Conservation (phyloP, 2,113 vertebrate species). For the Actenoides hombroni region DNA sequence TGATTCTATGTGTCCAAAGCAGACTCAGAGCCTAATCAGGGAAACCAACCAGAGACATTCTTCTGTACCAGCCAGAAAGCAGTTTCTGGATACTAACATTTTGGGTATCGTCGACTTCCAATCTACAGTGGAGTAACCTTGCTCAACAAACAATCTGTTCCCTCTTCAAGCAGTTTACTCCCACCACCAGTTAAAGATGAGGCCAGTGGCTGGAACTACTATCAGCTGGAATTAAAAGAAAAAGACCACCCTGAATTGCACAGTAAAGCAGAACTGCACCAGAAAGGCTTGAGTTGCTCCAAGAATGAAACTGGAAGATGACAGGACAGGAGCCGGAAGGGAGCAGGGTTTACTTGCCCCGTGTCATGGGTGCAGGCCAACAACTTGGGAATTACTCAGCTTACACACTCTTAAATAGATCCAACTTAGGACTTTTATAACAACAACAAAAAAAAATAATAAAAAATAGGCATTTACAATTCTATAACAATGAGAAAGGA, state of each 20-base stretch:
- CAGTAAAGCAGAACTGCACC: neutral
- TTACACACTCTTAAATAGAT: neutral
- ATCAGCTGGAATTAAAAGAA: neutral
- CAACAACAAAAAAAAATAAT: neutral
- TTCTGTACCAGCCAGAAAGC: neutral
- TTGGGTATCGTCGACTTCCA: neutral
- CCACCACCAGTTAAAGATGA: neutral
- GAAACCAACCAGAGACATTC: neutral
- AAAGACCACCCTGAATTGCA: neutral
- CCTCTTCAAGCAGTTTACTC: neutral
- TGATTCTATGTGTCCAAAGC: neutral
- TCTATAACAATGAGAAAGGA: neutral
- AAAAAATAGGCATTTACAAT: neutral
- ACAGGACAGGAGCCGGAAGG: neutral
- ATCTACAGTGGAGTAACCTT: neutral
- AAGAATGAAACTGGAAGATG: neutral
- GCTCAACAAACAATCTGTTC: neutral
- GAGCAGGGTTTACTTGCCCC: neutral
- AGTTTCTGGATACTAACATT: neutral
- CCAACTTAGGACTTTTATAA: neutral
- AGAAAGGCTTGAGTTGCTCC: neutral
- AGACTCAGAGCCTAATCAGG: neutral
- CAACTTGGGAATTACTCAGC: neutral
- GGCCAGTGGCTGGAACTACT: neutral
- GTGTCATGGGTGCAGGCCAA: neutral